Percentiles rank a stretch among this genome's conserved stretches.
Conservation (phyloP, 2,113 vertebrate genomes). For the Rafetus swinhoei region DNA sequence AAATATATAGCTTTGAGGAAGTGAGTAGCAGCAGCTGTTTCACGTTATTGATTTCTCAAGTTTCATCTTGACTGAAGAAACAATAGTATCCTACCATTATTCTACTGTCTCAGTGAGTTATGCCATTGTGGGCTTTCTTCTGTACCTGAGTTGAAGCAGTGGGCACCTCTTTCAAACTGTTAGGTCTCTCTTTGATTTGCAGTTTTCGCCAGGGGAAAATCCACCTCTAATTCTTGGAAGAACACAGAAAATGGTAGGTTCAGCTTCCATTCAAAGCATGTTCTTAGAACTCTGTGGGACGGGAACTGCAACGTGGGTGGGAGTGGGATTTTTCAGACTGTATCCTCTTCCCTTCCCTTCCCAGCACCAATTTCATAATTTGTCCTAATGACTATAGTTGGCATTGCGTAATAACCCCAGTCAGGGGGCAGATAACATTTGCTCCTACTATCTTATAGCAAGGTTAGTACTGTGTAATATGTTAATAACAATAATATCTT, state of each 20-base stretch:
- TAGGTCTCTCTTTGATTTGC: not conserved
- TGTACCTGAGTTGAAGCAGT: constrained; percentile 21
- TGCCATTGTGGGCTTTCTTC: not conserved
- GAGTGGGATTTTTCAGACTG: not conserved
- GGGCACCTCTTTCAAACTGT: not conserved
- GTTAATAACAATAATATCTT: not conserved
- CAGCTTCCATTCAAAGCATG: not conserved
- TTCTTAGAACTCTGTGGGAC: not conserved
- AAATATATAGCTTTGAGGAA: constrained; percentile 64
- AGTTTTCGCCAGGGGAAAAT: not conserved
- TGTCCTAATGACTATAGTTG: not conserved
- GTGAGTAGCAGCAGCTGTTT: constrained; percentile 51
- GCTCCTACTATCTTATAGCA: not conserved
- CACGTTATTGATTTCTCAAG: constrained; percentile 37
- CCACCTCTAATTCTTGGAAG: constrained; percentile 21
- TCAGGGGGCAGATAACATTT: not conserved
- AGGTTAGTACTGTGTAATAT: not conserved
- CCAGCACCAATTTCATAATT: not conserved
- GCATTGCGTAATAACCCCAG: not conserved
- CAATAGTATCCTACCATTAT: not conserved
- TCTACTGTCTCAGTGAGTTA: not conserved
- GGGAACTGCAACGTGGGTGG: not conserved
- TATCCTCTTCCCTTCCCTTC: not conserved
- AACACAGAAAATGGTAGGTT: constrained; percentile 75
- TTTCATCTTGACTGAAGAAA: not conserved